Evolutionary conservation across 2,113 vertebrate species (phyloP).

Genomic region (Mugil cephalus): DNA sequence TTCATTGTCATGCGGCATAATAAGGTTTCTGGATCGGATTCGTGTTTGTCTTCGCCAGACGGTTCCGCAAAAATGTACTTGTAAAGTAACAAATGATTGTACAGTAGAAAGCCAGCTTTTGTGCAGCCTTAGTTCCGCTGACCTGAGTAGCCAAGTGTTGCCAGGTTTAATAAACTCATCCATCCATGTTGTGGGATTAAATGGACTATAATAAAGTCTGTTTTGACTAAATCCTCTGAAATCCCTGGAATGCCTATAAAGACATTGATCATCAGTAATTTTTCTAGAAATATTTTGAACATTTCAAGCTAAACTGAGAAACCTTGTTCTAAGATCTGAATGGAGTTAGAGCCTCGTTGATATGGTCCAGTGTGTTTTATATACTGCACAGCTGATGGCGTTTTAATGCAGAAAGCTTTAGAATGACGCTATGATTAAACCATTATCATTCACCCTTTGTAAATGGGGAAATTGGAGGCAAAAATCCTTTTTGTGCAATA

Average conservation of each 20-base stretch:
- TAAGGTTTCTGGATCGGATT: conserved; percentile 65
- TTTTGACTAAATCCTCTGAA: conserved; percentile 59
- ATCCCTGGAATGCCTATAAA: conserved; percentile 41
- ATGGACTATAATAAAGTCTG: conserved; percentile 67
- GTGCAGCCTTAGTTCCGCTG: conserved; percentile 62
- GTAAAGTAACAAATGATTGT: conserved; percentile 74
- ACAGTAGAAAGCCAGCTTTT: conserved; percentile 66
- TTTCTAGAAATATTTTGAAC: conserved; percentile 27
- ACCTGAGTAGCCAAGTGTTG: conserved; percentile 70
- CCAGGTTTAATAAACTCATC: conserved; percentile 72
- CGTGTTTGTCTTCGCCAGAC: conserved; percentile 58
- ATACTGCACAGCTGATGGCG: no score
- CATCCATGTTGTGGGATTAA: conserved; percentile 66
- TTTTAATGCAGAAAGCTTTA: no score
- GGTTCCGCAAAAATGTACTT: conserved; percentile 72
- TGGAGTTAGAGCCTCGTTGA: no score
- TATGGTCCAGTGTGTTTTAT: no score
- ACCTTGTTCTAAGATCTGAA: conserved; percentile 3
- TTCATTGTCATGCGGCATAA: conserved; percentile 74
- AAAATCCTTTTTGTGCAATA: neutral
- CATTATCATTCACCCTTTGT: no score
- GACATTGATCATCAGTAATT: conserved; percentile 35
- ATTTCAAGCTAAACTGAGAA: conserved; percentile 17
- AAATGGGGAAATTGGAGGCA: neutral
- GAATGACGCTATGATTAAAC: no score